These are phyloP conservation scores for Perca schrenkii DNA, from an alignment of 2,113 vertebrate genomes.

Conservation along the genomic window DNA sequence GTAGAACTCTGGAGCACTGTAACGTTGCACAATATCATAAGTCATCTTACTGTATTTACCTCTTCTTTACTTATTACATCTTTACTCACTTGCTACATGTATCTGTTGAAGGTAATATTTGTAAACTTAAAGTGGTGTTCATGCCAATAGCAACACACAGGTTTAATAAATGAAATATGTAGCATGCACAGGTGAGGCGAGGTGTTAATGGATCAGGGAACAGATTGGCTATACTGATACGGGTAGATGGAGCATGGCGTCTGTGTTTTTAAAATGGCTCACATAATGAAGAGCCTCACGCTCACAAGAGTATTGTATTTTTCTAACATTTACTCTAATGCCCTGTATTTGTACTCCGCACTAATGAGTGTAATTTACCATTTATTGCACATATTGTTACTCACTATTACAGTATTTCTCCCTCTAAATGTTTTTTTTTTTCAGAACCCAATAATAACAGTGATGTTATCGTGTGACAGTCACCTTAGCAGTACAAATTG, in stretches of 20 bases:
- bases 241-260: slow-evolving; percentile 71
- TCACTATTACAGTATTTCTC: slow-evolving; percentile 54
- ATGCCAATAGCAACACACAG: slow-evolving; percentile 39
- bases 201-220: slow-evolving; percentile 61
- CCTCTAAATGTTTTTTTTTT: slow-evolving; percentile 52
- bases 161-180: slow-evolving; percentile 48
- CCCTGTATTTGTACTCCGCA: slow-evolving; percentile 88
- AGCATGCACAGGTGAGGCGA: slow-evolving; percentile 36
- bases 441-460: slow-evolving; percentile 47
- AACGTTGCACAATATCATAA: slow-evolving; percentile 55
- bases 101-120: slow-evolving; percentile 35
- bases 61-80: slow-evolving; percentile 36
- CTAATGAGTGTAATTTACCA: slow-evolving; percentile 56
- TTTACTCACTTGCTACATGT: slow-evolving; percentile 50
- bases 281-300: slow-evolving; percentile 86
- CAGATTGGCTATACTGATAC: slow-evolving; percentile 61
- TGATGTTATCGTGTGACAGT: slow-evolving; percentile 74
- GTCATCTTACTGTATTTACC: slow-evolving; percentile 62
- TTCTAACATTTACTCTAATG: slow-evolving; percentile 87
- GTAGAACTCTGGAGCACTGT: slow-evolving; percentile 46
- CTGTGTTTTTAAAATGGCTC: slow-evolving; percentile 76
- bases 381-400: slow-evolving; percentile 69
- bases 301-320: slow-evolving; percentile 91
- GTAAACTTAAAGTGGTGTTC: slow-evolving; percentile 34
- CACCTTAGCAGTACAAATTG: slow-evolving; percentile 62